phyloP scores from a whole-genome alignment of 2,113 vertebrate species.

The Halichoerus grypus region DNA sequence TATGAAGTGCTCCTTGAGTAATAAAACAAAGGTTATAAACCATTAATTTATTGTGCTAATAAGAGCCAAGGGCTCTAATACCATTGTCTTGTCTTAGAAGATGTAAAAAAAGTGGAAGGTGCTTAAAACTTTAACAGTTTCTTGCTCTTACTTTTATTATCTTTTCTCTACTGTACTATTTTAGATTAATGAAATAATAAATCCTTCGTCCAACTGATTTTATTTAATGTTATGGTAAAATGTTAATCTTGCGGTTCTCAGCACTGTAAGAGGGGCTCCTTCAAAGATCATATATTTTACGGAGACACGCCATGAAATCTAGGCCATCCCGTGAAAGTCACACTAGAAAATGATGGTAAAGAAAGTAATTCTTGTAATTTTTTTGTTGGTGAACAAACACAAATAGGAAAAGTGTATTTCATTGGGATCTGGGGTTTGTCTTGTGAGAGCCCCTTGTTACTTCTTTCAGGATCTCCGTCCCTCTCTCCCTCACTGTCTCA shows the following conservation, averaged over 20 bases:
- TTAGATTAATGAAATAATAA: conserved; percentile 72
- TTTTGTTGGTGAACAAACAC: not conserved
- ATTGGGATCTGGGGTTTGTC: not conserved
- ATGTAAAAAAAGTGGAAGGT: not conserved
- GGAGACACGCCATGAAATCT: not conserved
- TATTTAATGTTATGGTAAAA: conserved; percentile 74
- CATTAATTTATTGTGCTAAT: conserved; percentile 76
- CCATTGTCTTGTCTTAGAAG: conserved; percentile 27
- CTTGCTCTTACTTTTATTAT: conserved; percentile 44
- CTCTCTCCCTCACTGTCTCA: not conserved
- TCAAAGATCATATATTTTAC: not conserved
- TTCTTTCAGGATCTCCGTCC: not conserved
- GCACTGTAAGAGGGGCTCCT: not conserved
- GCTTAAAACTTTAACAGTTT: conserved; percentile 58
- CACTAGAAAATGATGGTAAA: not conserved
- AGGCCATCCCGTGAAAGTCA: not conserved
- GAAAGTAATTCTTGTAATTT: not conserved
- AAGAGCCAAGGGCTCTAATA: conserved; percentile 59
- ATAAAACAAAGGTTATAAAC: conserved; percentile 77
- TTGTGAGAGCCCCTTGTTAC: not conserved
- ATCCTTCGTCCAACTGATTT: conserved; percentile 65
- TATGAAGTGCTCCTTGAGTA: conserved; percentile 61
- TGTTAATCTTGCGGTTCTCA: conserved; percentile 56
- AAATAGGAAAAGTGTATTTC: not conserved
- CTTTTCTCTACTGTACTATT: conserved; percentile 55